Conservation (phyloP, 2,888 invertebrate species). For the Eumerus sabulonum region DNA sequence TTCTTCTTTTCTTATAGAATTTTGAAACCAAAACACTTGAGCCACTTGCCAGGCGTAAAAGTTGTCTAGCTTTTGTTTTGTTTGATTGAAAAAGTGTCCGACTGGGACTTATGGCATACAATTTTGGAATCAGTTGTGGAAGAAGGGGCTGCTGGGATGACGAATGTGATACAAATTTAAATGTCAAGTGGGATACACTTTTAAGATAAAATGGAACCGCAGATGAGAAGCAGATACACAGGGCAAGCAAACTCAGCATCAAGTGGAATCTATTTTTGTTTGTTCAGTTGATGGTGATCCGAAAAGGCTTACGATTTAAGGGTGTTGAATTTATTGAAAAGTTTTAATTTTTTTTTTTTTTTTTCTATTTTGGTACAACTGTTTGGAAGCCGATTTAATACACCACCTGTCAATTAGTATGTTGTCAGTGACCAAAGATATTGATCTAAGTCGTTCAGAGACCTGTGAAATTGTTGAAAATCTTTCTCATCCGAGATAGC, state of each 20-base stretch:
- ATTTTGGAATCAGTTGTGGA: constrained; percentile 19
- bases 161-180: constrained; percentile 4
- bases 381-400: no score
- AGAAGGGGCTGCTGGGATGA: constrained; percentile 19
- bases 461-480: no score
- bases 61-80: constrained; percentile 41
- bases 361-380: no score
- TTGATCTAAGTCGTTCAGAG: no score
- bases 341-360: no score
- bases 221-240: constrained; percentile 66
- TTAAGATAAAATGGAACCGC: background rate
- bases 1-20: constrained; percentile 33
- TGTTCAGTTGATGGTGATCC: constrained; percentile 41
- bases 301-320: no score
- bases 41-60: constrained; percentile 51
- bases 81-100: constrained; percentile 24
- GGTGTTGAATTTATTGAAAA: no score
- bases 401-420: no score
- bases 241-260: no score
- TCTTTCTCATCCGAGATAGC: no score
- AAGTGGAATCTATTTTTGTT: constrained; percentile 39
- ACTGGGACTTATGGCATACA: constrained; percentile 13
- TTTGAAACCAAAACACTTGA: constrained; percentile 62
- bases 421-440: no score
- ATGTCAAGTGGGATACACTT: constrained; percentile 45